A percentile compares a stretch with the other conserved stretches of the same genome.
These are phyloP conservation scores for Spilarctia lutea DNA, from an alignment of 2,888 invertebrate genomes.

Conservation along the genomic window DNA sequence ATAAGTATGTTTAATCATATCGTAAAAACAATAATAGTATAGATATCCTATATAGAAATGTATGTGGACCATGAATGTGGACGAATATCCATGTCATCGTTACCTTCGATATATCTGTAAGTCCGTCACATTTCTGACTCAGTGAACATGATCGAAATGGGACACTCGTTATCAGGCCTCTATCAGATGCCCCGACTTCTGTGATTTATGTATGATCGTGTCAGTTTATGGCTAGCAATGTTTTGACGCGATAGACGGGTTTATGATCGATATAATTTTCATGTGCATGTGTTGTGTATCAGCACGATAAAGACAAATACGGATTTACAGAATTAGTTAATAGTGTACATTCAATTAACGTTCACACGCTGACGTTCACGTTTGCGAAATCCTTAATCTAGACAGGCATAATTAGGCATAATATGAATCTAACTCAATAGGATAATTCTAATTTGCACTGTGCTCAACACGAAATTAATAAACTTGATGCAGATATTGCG, in stretches of 20 bases:
- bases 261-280: background rate
- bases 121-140: conserved; percentile 48
- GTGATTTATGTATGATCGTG: conserved; percentile 25
- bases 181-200: conserved; percentile 39
- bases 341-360: background rate
- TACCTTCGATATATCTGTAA: conserved; percentile 26
- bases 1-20: too few relatives aligned
- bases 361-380: background rate
- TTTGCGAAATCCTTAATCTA: background rate
- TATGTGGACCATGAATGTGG: background rate
- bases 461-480: background rate
- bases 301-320: background rate
- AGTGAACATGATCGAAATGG: conserved; percentile 51
- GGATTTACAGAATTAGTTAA: background rate
- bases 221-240: conserved; percentile 14
- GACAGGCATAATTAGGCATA: background rate
- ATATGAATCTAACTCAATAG: background rate
- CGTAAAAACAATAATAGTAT: background rate
- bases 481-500: background rate
- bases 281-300: background rate
- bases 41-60: background rate
- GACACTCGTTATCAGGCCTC: conserved; percentile 32
- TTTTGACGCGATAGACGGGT: background rate
- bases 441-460: background rate
- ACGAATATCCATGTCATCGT: conserved; percentile 17